Base-by-base conservation (phyloP, 37 sponge, comb jelly and placozoan genomes). In the Amphimedon queenslandica region DNA sequence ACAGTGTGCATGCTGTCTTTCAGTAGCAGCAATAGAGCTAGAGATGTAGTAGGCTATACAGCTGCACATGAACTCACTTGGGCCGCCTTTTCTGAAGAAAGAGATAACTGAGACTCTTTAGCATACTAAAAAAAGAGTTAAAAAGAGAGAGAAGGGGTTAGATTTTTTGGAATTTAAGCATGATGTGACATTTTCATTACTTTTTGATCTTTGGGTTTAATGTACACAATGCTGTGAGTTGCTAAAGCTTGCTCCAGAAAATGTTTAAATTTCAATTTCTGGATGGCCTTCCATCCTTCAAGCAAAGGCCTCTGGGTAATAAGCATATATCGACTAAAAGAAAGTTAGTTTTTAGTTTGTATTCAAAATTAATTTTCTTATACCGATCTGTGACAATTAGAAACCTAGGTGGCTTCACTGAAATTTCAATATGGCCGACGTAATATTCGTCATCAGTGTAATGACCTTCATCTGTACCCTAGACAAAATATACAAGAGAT, bases 391-490 rank as follows among this genome's bases (percentile, higher is more conserved):
- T 85, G 31, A 72, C 80, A 2, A 85, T 57, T 1, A 85, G 42
- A 6, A 85, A 73, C 28, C 57, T 43, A 18, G 53, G 38, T 40
- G 71, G 72, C 33, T 79, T 85, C 0, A 57, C 40, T 21, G 74
- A 61, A 4, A 78, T 56, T 58, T 85, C 36, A 29, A 78, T 30
- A 30, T 85, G 85, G 0, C 74, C 80, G 37, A 83, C 31, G 37
- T 79, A 74, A 71, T 51, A 85, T 29, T 77, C 78, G 2, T 47
- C 23, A 8, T 85, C 80, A 37, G 72, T 78, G 30, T 42, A 85
- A 8, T 41, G 65, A 4, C 85, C 85, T 37, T 85, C 85, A 78
- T 85, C 74, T 37, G 76, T 63, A 37, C 47, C 61, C 85, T 85
- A 58, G 24, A 57, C 10, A 33, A 27, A 71, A 24, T 6, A 61